phyloP scores from a whole-genome alignment of 1,140 invertebrate genomes.

The Zaprionus capensis region DNA sequence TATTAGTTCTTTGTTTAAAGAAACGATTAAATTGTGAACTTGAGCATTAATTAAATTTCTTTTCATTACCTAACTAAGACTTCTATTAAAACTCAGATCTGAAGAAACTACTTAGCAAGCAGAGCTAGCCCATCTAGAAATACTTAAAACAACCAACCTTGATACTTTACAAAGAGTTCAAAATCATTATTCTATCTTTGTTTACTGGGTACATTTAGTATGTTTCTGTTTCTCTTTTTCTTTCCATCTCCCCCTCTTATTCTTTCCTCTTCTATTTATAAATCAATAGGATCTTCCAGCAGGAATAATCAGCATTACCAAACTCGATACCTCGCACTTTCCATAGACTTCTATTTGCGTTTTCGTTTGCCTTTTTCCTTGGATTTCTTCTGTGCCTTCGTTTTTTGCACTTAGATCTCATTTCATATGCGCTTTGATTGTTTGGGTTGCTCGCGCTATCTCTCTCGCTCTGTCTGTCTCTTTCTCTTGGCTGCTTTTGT shows the following conservation, averaged over 20 bases:
- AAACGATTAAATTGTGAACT: too few species aligned
- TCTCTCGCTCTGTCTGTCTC: conserved; percentile 17
- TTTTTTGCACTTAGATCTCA: conserved; percentile 39
- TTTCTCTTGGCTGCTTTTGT: conserved; percentile 49
- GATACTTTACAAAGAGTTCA: too few species aligned
- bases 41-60: too few species aligned
- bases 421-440: conserved; percentile 74
- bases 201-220: background rate
- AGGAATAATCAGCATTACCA: background rate
- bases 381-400: background rate
- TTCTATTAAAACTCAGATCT: too few species aligned
- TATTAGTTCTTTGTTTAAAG: too few species aligned
- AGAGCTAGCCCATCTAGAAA: background rate
- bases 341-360: background rate
- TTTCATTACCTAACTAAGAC: too few species aligned
- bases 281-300: background rate
- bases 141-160: background rate
- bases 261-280: background rate
- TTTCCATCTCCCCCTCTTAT: background rate
- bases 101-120: too few species aligned
- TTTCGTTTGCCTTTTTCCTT: conserved; percentile 1
- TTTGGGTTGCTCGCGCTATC: conserved; percentile 30
- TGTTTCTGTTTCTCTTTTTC: background rate
- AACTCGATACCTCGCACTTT: background rate
- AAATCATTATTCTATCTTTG: background rate